phyloP scores from a whole-genome alignment of 2,113 vertebrate genomes.

The Neogobius melanostomus region DNA sequence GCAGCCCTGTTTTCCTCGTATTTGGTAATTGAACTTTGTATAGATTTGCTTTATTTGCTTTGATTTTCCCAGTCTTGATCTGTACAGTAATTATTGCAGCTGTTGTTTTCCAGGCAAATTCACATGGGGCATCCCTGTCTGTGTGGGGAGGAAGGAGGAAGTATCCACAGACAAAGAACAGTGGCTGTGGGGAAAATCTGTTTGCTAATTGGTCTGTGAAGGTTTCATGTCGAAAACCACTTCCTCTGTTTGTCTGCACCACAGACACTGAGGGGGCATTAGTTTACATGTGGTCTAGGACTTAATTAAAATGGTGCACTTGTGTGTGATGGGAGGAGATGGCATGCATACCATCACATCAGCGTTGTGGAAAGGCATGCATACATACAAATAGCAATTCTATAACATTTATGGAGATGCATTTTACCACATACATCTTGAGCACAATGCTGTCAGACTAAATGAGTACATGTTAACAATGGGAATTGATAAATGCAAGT shows the following conservation, averaged over 20 bases:
- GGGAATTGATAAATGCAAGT: neutral
- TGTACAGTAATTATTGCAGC: neutral
- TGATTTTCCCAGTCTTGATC: too few relatives aligned
- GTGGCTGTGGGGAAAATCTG: slow-evolving; percentile 39
- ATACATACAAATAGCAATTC: neutral
- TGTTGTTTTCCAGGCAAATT: slow-evolving; percentile 3
- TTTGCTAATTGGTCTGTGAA: slow-evolving; percentile 63
- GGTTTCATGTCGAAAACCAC: slow-evolving; percentile 1
- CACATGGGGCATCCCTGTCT: slow-evolving; percentile 13
- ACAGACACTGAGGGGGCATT: slow-evolving; percentile 4
- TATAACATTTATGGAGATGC: neutral
- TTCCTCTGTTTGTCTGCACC: neutral
- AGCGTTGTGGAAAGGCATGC: neutral
- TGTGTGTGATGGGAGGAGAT: neutral
- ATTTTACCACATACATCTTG: neutral
- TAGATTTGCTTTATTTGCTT: too few relatives aligned
- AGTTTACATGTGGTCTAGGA: slow-evolving; percentile 5
- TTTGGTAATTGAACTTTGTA: too few relatives aligned
- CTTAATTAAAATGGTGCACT: slow-evolving; percentile 3
- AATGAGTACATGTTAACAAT: neutral
- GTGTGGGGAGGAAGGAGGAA: slow-evolving; percentile 33
- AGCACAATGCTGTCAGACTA: neutral
- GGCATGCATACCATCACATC: neutral
- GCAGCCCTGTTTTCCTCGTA: too few relatives aligned
- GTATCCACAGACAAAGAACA: slow-evolving; percentile 22